These are phyloP conservation scores for Megaceryle torquata DNA, from an alignment of 2,113 vertebrate genomes.

Conservation along the genomic window DNA sequence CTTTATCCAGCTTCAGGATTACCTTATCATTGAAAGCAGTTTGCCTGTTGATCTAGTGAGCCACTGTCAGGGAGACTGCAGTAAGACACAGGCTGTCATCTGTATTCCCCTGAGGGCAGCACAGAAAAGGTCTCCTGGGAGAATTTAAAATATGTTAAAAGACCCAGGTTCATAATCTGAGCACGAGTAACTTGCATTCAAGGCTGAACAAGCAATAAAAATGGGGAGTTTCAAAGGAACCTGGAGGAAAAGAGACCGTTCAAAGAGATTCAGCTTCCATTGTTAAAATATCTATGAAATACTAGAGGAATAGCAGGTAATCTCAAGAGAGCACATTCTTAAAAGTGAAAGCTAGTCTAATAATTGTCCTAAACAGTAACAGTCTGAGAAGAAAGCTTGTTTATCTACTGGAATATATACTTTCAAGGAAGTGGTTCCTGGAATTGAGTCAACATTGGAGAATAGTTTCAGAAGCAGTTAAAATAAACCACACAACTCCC, in stretches of 20 bases:
- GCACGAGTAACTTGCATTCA: neutral
- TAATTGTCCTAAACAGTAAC: neutral
- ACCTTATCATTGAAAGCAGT: neutral
- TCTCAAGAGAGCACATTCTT: neutral
- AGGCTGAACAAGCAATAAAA: neutral
- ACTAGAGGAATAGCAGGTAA: neutral
- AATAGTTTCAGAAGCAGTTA: neutral
- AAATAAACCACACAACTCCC: neutral
- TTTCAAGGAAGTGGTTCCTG: neutral
- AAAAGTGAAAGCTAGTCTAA: neutral
- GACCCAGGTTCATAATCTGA: neutral
- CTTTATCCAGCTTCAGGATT: neutral
- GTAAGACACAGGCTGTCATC: neutral
- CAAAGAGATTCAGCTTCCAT: neutral
- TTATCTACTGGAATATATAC: neutral
- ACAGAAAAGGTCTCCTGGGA: neutral
- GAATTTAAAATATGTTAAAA: neutral
- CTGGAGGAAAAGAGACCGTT: rapidly evolving
- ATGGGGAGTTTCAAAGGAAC: neutral
- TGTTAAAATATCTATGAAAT: neutral
- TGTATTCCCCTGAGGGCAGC: neutral
- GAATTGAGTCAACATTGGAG: neutral
- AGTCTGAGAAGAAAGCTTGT: neutral
- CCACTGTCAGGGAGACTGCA: neutral
- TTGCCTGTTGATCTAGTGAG: neutral